phyloP scores from a whole-genome alignment of 2,797 vertebrate genomes.

The Brachyalestes nurse region DNA sequence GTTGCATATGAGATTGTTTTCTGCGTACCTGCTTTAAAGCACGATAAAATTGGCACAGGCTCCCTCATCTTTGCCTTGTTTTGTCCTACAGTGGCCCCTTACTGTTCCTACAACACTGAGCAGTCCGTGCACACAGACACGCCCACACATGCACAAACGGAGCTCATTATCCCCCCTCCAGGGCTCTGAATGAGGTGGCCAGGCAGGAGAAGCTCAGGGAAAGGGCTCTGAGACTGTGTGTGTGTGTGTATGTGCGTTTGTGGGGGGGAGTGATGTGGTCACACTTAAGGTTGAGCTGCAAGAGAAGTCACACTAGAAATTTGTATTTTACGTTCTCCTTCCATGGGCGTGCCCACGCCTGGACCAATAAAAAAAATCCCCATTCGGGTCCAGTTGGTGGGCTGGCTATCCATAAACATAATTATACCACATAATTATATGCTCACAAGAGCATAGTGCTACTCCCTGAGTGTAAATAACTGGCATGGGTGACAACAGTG shows the following conservation, averaged over 20 bases:
- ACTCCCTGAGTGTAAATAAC: too few species aligned
- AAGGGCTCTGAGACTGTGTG: slow-evolving; percentile 13
- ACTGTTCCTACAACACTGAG: slow-evolving; percentile 23
- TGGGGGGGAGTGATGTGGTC: neutral
- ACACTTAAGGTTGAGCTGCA: neutral
- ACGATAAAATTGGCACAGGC: neutral
- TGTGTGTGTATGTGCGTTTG: slow-evolving; percentile 21
- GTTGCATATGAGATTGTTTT: neutral
- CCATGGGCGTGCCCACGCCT: too few species aligned
- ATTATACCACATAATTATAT: too few species aligned
- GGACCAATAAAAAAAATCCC: too few species aligned
- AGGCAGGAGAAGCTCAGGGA: slow-evolving; percentile 20
- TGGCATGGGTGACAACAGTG: too few species aligned
- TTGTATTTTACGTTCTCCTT: too few species aligned
- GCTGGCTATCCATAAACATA: too few species aligned
- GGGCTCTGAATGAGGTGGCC: slow-evolving; percentile 33
- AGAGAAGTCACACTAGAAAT: neutral
- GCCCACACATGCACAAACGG: slow-evolving; percentile 14
- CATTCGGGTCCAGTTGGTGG: too few species aligned
- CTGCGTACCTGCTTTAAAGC: slow-evolving; percentile 25
- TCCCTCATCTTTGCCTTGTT: slow-evolving; percentile 31
- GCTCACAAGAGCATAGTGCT: too few species aligned
- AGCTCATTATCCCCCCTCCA: slow-evolving; percentile 34
- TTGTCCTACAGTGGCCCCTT: slow-evolving; percentile 29
- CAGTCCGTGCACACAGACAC: slow-evolving; percentile 3